Conservation (phyloP, 1,140 invertebrate genomes). For the Melitaea cinxia region DNA sequence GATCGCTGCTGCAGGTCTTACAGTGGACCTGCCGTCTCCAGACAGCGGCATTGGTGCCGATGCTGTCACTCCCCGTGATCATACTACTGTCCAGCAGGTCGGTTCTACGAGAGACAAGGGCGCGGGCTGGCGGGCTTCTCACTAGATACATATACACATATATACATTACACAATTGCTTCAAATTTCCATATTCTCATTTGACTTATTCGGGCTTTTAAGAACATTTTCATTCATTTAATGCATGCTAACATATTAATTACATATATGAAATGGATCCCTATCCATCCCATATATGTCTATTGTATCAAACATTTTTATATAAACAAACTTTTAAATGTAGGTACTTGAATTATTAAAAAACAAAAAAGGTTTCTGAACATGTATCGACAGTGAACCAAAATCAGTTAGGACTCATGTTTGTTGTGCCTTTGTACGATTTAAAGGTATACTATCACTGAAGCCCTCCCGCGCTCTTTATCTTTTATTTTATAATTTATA, state of each 20-base stretch:
- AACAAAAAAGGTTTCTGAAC: slow-evolving; percentile 7
- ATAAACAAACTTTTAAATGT: background rate
- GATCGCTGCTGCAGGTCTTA: slow-evolving; percentile 87
- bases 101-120: slow-evolving; percentile 62
- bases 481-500: slow-evolving; percentile 28
- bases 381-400: background rate
- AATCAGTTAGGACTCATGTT: background rate
- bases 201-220: slow-evolving; percentile 15
- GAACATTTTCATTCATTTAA: slow-evolving; percentile 14
- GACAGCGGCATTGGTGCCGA: slow-evolving; percentile 96
- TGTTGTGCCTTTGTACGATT: background rate
- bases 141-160: slow-evolving; percentile 30
- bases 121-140: slow-evolving; percentile 66
- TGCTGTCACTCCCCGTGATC: slow-evolving; percentile 93
- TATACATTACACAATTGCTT: slow-evolving; percentile 23
- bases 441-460: slow-evolving; percentile 23
- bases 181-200: slow-evolving; percentile 11
- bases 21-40: slow-evolving; percentile 94
- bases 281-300: too few relatives aligned
- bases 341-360: background rate
- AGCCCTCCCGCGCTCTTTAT: slow-evolving; percentile 68
- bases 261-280: background rate
- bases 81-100: slow-evolving; percentile 94
- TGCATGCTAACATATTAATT: background rate
- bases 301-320: slow-evolving; percentile 1